Base-by-base conservation (phyloP, 1,140 invertebrate genomes). In the Drosophila kanapiae region DNA sequence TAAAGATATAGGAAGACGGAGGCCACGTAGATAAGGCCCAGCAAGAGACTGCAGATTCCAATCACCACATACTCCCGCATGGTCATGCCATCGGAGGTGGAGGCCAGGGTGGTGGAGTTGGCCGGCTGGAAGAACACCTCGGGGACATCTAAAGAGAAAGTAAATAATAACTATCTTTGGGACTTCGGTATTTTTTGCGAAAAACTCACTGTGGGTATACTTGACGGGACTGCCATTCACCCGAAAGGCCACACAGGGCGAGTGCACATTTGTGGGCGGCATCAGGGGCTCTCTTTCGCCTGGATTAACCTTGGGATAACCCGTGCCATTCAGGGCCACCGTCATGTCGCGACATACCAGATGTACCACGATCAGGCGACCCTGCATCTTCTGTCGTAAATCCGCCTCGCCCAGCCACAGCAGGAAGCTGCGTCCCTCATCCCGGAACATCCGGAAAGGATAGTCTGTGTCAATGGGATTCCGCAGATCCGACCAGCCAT, bases 361-460 rank as follows among this genome's bases (percentile, higher is more conserved):
- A 70, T 96, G 95, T 1, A 97, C 96, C 35, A 97, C 94, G 75
- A 98, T 95, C 13, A 98, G 94, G 48, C 96, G 95, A 1, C 97
- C 97, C 79, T 97, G 95, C 93, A 97, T 96, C 53, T 95, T 94
- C 29, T 94, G 93, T 16, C 96, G 94, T 4, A 97, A 93, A 38
- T 96, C 95, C 2, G 95, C 92, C 84, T 97, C 96, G 3, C 97
- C 97, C 60, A 95, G 95, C 97, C 97, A 98, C 96, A 97, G 95
- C 42, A 97, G 91, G 92, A 96, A 97, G 14, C 96, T 97, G 81
- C 95, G 94, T 16, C 96, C 96, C 92, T 97, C 95, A 93, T 97
- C 96, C 33, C 95, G 94, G 82, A 96, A 97, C 42, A 97, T 93
- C 60, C 95, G 95, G 91, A 98, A 97, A 8, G 97, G 97, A 49